A percentile compares a stretch with the other conserved stretches of the same genome.
Evolutionary conservation across 2,797 vertebrate genomes (phyloP).

Genomic region (Miichthys miiuy): DNA sequence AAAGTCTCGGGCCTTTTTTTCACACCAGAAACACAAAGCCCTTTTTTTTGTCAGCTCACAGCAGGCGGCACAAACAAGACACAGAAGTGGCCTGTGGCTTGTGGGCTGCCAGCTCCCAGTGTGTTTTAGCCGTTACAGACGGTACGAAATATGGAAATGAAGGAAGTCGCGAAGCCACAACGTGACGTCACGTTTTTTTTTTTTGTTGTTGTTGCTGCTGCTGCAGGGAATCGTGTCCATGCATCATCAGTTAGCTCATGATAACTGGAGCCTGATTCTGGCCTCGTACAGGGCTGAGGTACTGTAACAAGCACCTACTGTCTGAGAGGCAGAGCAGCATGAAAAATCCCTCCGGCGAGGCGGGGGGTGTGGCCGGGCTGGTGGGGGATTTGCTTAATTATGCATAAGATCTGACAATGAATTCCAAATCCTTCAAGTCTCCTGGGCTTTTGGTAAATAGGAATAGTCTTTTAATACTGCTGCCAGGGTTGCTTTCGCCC

Average conservation of each 20-base stretch:
- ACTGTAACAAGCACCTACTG: constrained; percentile 62
- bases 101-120: constrained; percentile 36
- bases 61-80: constrained; percentile 58
- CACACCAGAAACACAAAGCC: constrained; percentile 65
- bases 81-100: constrained; percentile 52
- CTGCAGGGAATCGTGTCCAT: constrained; percentile 26
- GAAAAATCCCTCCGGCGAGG: constrained; percentile 62
- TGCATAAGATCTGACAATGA: constrained; percentile 78
- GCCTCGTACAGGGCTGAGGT: constrained; percentile 32
- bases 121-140: constrained; percentile 32
- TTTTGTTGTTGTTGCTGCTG: too few species aligned
- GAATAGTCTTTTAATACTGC: constrained; percentile 68
- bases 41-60: constrained; percentile 68
- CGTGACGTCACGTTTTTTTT: constrained; percentile 41
- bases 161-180: constrained; percentile 36
- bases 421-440: constrained; percentile 75
- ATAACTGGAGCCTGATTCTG: constrained; percentile 33
- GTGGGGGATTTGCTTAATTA: constrained; percentile 76
- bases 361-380: constrained; percentile 40
- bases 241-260: constrained; percentile 18
- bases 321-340: constrained; percentile 55
- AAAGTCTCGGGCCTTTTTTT: constrained; percentile 31
- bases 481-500: constrained; percentile 41
- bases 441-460: constrained; percentile 66
- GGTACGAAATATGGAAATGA: constrained; percentile 58